A percentile compares a stretch with the other conserved stretches of the same genome.
Conservation (phyloP, 2,113 vertebrate genomes). For the Chaetura pelagica region DNA sequence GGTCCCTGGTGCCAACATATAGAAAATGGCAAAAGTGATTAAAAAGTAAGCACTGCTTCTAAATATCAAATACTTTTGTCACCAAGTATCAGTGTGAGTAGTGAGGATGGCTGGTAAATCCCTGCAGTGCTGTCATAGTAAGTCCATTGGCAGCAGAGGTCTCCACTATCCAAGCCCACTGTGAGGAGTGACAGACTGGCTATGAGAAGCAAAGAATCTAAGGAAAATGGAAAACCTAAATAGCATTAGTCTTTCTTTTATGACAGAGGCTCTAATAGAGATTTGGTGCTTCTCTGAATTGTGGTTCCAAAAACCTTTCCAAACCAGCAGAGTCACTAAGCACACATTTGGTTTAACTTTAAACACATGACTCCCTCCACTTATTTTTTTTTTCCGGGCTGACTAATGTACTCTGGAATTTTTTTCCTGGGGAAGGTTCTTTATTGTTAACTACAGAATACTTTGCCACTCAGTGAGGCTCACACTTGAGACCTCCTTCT, state of each 20-base stretch:
- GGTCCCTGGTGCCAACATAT: background rate
- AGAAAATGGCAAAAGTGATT: background rate
- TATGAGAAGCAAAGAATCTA: background rate
- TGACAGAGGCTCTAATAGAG: background rate
- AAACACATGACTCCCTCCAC: background rate
- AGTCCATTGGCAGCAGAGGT: background rate
- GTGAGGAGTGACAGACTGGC: background rate
- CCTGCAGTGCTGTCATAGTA: background rate
- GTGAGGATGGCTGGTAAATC: background rate
- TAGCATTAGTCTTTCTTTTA: background rate
- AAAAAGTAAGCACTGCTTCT: background rate
- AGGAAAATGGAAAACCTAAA: background rate
- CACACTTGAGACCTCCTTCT: background rate
- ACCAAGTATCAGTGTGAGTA: background rate
- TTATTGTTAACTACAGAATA: rapidly evolving
- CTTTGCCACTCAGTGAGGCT: background rate
- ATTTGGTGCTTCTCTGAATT: background rate
- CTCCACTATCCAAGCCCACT: background rate
- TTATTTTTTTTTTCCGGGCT: background rate
- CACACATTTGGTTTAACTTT: background rate
- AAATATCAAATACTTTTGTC: background rate
- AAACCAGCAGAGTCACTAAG: background rate
- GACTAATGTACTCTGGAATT: background rate
- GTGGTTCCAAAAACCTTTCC: background rate
- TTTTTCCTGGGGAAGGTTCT: background rate